phyloP scores from a whole-genome alignment of 2,113 vertebrate genomes.

The Trogon surrucura region DNA sequence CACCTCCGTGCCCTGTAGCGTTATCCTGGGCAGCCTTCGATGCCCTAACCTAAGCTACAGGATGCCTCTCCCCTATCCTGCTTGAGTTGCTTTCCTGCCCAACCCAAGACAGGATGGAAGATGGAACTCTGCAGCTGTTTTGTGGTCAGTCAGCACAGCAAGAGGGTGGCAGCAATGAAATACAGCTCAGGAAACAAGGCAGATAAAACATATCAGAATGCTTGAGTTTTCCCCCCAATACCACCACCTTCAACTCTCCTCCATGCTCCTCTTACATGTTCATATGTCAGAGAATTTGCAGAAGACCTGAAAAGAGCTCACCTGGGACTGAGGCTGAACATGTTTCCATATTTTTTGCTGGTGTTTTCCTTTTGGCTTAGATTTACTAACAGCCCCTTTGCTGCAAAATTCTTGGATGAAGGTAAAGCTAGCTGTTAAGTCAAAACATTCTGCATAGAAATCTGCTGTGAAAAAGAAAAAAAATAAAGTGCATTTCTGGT shows the following conservation, averaged over 20 bases:
- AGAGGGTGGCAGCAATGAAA: background rate
- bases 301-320: background rate
- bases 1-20: background rate
- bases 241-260: background rate
- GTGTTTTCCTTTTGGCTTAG: background rate
- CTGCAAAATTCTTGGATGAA: background rate
- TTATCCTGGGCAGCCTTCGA: background rate
- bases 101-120: background rate
- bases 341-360: background rate
- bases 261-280: background rate
- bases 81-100: background rate
- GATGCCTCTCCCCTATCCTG: background rate
- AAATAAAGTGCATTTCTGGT: background rate
- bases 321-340: background rate
- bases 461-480: background rate
- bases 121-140: background rate
- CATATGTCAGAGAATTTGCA: background rate
- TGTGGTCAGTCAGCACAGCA: background rate
- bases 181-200: background rate
- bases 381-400: background rate
- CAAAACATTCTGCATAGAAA: background rate
- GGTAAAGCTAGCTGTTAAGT: slow-evolving; percentile 32
- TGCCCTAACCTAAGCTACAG: background rate
- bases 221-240: background rate
- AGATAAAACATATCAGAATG: background rate